Evolutionary conservation across 2,888 invertebrate genomes (phyloP), one percentile per base, ranked within the genome.

Genomic region (Malachius bipustulatus): DNA sequence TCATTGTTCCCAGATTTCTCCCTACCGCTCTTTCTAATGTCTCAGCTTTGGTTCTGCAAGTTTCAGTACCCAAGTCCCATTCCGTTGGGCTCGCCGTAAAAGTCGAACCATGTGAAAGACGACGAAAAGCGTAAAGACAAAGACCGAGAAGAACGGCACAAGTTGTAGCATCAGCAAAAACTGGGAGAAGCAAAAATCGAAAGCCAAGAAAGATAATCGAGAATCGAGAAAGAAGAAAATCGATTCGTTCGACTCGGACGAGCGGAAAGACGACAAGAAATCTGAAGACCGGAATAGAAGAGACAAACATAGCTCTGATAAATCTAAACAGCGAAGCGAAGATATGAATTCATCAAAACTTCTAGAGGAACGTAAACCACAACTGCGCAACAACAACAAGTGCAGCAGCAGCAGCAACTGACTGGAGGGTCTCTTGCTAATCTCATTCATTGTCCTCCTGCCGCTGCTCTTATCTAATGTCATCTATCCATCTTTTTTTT

Each of bases 91-190:
- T n/a, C n/a, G 44, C 19, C 4, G 2, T 73, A 73, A 36, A 72
- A 71, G 56, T 69, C 71, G 49, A 70, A 66, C 51, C 51, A 45
- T 39, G 39, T 38, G 4, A 44, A 42, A 32, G 66, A 69, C 9
- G 55, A 54, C 35, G 61, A 57, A 45, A 49, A 49, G 27, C 67
- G 66, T 37, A 52, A 49, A 30, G 49, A 52, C 15, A 44, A 49
- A 29, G 51, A 47, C 24, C 43, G 47, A 41, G 53, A 54, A 30
- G 51, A 54, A 26, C 40, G 43, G 14, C 50, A 52, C 29, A 50
- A 52, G 43, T 41, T 50, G 24, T 38, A 38, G 16, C 40, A 31
- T n/a, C 24, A 38, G 39, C 36, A 50, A 32, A 55, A 49, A 41
- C 30, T 43, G 4, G n/a, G 53, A 54, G 4, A 52, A 51, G 33